Evolutionary conservation across 2,888 invertebrate genomes (phyloP).

Genomic region (Liodrosophila aerea): DNA sequence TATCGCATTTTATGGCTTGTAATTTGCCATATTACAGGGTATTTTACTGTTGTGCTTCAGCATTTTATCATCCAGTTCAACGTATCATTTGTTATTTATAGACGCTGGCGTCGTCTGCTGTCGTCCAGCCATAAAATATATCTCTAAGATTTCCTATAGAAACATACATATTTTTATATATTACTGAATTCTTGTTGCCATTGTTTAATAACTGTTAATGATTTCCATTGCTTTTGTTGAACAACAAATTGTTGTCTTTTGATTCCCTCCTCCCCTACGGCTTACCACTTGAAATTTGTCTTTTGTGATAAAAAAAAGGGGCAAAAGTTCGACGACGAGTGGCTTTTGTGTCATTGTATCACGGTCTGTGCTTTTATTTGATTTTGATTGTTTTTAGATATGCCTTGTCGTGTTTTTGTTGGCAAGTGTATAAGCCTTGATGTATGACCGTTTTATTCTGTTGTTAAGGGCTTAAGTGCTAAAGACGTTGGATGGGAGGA

Average conservation of each 20-base stretch:
- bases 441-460: constrained; percentile 46
- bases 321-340: constrained; percentile 30
- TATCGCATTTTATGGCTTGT: background rate
- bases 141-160: constrained; percentile 45
- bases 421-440: constrained; percentile 39
- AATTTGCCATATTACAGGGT: constrained; percentile 2
- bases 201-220: constrained; percentile 74
- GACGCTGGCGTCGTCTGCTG: constrained; percentile 44
- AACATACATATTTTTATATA: background rate
- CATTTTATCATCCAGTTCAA: background rate
- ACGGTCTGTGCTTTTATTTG: constrained; percentile 54
- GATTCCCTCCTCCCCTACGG: background rate
- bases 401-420: constrained; percentile 21
- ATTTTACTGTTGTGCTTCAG: too few species aligned
- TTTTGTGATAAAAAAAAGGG: constrained; percentile 18
- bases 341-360: constrained; percentile 60
- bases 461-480: constrained; percentile 66
- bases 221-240: constrained; percentile 62
- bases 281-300: background rate
- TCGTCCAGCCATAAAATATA: constrained; percentile 32
- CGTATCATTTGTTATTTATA: constrained; percentile 57
- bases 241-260: constrained; percentile 34
- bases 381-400: constrained; percentile 59
- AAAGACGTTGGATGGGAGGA: constrained; percentile 20
- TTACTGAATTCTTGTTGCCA: constrained; percentile 33